Percentiles rank a stretch among this genome's conserved stretches.
Evolutionary conservation across 2,888 invertebrate genomes (phyloP).

Genomic region (Ectemnius continuus): DNA sequence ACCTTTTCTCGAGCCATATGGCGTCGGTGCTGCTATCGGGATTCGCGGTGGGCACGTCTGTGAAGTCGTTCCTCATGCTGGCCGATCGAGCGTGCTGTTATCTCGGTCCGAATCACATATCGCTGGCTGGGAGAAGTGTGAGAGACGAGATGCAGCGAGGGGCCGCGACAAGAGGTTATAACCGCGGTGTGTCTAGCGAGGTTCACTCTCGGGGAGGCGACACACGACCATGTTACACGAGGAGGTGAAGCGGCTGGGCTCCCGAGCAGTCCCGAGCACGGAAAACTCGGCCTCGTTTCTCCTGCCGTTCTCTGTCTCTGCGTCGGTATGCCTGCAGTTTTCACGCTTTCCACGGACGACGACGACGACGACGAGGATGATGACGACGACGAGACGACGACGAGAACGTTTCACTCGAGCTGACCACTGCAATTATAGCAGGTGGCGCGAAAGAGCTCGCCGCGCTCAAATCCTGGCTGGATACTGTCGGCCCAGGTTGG

Average conservation of each 20-base stretch:
- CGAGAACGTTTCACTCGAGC: constrained; percentile 56
- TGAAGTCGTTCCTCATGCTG: constrained; percentile 61
- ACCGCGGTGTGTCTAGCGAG: constrained; percentile 46
- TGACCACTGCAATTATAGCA: constrained; percentile 49
- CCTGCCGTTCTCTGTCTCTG: constrained; percentile 32
- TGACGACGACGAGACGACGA: too few species aligned
- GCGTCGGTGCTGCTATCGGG: constrained; percentile 62
- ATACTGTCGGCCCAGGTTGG: constrained; percentile 1
- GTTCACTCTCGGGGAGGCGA: constrained; percentile 51
- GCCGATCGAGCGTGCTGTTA: constrained; percentile 22
- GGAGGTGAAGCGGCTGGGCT: constrained; percentile 11
- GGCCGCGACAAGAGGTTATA: constrained; percentile 50
- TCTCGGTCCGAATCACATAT: constrained; percentile 51
- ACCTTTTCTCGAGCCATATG: constrained; percentile 63
- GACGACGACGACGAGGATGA: too few species aligned
- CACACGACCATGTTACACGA: constrained; percentile 59
- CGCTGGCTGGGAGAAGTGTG: constrained; percentile 21
- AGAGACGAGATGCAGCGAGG: constrained; percentile 4
- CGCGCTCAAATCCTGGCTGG: constrained; percentile 38
- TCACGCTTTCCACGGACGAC: constrained; percentile 58
- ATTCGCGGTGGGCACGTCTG: constrained; percentile 57
- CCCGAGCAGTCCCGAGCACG: constrained; percentile 20
- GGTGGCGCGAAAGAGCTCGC: constrained; percentile 56
- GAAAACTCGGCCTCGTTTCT: constrained; percentile 45
- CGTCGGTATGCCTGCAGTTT: constrained; percentile 41